Conservation (phyloP, 2,797 vertebrate species). For the Acanthurus leucopareius region DNA sequence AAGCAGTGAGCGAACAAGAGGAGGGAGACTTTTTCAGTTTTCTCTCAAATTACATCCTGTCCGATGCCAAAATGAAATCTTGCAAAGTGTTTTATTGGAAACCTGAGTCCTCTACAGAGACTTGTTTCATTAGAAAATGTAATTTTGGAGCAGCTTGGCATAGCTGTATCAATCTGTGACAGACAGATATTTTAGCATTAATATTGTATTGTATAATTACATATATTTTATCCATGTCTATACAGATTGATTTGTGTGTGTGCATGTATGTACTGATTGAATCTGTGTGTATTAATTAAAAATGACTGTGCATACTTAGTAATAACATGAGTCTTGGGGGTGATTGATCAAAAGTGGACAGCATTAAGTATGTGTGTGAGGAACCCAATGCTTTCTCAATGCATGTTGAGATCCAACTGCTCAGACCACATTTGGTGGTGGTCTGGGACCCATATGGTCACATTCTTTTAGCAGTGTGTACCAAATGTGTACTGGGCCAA, state of each 20-base stretch:
- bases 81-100: slow-evolving; percentile 47
- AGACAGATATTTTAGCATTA: neutral
- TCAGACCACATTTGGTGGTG: too few species aligned
- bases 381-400: too few species aligned
- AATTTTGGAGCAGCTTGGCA: slow-evolving; percentile 11
- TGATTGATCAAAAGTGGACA: too few species aligned
- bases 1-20: slow-evolving; percentile 6
- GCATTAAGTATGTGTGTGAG: too few species aligned
- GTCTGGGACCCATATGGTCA: too few species aligned
- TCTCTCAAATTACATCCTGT: slow-evolving; percentile 58
- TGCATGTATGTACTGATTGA: neutral
- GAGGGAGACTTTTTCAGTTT: neutral
- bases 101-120: slow-evolving; percentile 42
- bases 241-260: neutral
- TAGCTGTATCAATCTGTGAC: neutral
- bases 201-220: neutral
- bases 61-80: slow-evolving; percentile 46
- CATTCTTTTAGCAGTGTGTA: too few species aligned
- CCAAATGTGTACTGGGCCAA: too few species aligned
- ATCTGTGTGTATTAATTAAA: too few species aligned
- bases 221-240: neutral
- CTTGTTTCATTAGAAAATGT: slow-evolving; percentile 51
- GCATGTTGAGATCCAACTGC: too few species aligned
- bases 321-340: too few species aligned
- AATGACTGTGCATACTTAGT: too few species aligned